A percentile compares a stretch with the other conserved stretches of the same genome.
Evolutionary conservation across 1,140 invertebrate species (phyloP).

Genomic region (Doryteuthis pealeii): DNA sequence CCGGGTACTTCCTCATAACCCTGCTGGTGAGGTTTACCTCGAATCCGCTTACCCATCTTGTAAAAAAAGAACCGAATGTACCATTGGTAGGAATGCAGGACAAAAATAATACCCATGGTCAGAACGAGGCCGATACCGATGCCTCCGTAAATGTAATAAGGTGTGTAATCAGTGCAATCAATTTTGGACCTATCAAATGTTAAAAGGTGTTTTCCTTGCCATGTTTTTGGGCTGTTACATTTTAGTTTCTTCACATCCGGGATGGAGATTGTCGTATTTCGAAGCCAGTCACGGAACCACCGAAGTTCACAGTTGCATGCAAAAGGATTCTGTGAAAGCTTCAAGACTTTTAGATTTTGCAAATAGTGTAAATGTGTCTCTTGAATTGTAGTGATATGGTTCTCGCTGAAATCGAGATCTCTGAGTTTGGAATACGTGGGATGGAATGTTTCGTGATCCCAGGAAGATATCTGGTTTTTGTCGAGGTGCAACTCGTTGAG

Average conservation of each 20-base stretch:
- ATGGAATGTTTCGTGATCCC: constrained; percentile 32
- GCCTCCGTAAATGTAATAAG: constrained; percentile 24
- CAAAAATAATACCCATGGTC: constrained; percentile 17
- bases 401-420: constrained; percentile 34
- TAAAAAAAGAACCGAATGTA: constrained; percentile 30
- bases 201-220: constrained; percentile 33
- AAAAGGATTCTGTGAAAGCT: constrained; percentile 41
- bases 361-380: constrained; percentile 34
- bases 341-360: constrained; percentile 24
- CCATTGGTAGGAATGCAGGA: constrained; percentile 39
- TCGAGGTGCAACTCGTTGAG: constrained; percentile 28
- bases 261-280: constrained; percentile 31
- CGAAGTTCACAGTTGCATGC: constrained; percentile 42
- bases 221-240: constrained; percentile 36
- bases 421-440: constrained; percentile 14
- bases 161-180: constrained; percentile 34
- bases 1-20: constrained; percentile 17
- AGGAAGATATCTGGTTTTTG: constrained; percentile 35
- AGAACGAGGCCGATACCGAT: constrained; percentile 21
- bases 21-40: background rate
- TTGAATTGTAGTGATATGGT: constrained; percentile 37
- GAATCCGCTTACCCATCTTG: background rate
- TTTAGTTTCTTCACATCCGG: constrained; percentile 23
- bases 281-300: constrained; percentile 46
- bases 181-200: constrained; percentile 38